phyloP scores from a whole-genome alignment of 2,797 vertebrate genomes.

The Spinus olivaceus region DNA sequence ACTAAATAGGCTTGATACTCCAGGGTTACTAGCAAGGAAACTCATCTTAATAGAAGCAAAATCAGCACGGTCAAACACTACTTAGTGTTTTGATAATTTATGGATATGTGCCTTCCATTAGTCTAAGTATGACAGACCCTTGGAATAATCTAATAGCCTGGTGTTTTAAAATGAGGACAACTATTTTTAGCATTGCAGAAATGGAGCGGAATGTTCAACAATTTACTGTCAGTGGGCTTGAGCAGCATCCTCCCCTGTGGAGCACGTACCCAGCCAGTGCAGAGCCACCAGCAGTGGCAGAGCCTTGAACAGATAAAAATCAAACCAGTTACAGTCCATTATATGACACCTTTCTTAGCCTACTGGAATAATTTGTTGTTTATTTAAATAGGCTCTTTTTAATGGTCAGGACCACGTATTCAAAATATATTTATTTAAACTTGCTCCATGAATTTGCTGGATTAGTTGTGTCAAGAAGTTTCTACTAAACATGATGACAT shows the following conservation, averaged over 20 bases:
- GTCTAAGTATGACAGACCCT: neutral
- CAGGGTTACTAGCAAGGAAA: neutral
- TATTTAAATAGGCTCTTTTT: neutral
- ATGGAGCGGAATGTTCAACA: constrained; percentile 55
- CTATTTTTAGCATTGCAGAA: constrained; percentile 62
- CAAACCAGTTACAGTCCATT: neutral
- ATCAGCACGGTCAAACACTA: neutral
- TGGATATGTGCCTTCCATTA: constrained; percentile 29
- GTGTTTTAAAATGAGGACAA: constrained; percentile 53
- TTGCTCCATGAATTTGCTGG: neutral
- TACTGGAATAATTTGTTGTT: neutral
- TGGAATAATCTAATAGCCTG: constrained; percentile 40
- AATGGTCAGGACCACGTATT: neutral
- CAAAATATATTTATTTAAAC: neutral
- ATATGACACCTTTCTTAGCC: neutral
- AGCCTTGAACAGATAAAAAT: neutral
- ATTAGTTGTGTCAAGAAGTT: neutral
- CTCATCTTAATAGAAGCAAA: constrained; percentile 21
- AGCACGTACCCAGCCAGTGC: neutral
- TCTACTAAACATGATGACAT: neutral
- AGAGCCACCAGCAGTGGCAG: neutral
- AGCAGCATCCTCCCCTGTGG: neutral
- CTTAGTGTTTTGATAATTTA: constrained; percentile 56
- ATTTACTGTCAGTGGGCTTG: neutral
- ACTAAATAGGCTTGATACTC: neutral